Evolutionary conservation across 2,888 invertebrate genomes (phyloP), one percentile per base, ranked within the genome.

Genomic region (Parelbella ahira): DNA sequence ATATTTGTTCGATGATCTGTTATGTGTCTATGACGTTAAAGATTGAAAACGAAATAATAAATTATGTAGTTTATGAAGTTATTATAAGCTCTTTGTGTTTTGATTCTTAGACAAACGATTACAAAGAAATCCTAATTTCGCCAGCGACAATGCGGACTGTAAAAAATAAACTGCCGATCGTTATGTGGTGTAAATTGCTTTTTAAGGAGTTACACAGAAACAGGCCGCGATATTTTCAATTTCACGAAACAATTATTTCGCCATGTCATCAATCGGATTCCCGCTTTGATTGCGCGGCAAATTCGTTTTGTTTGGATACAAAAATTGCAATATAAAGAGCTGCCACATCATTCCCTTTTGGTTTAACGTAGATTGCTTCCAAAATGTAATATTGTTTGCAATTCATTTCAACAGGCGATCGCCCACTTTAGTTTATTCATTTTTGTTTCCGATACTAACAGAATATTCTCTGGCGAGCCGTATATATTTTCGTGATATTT

Each of bases 261-360:
- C 82, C 81, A 79, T 84, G 83, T 86, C 87, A 84, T 86, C 86
- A 87, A 84, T 87, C 82, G 84, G 86, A 84, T 81, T 77, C 82
- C 77, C 77, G 83, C 81, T 87, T 86, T 87, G 87, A 87, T 87
- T 87, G 87, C 84, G 81, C 80, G 79, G 83, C 83, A 84, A 87
- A 87, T 84, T 87, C 80, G 83, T 84, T 87, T 87, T 87, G 86
- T 87, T 87, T 87, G 82, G 75, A 82, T 78, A 82, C 84, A 87
- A 86, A 87, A 87, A 84, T 86, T 87, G 87, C 86, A 86, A 86
- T 86, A 83, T 84, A 87, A 84, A 87, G 84, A 84, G 84, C 81
- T 79, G 82, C 84, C 87, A 86, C 87, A 86, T 86, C 87, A 87
- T 87, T 84, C 86, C 84, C 81, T 79, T 86, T 83, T 70, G 79